Conservation (phyloP, 2,797 vertebrate genomes). For the Neoniphon sammara region DNA sequence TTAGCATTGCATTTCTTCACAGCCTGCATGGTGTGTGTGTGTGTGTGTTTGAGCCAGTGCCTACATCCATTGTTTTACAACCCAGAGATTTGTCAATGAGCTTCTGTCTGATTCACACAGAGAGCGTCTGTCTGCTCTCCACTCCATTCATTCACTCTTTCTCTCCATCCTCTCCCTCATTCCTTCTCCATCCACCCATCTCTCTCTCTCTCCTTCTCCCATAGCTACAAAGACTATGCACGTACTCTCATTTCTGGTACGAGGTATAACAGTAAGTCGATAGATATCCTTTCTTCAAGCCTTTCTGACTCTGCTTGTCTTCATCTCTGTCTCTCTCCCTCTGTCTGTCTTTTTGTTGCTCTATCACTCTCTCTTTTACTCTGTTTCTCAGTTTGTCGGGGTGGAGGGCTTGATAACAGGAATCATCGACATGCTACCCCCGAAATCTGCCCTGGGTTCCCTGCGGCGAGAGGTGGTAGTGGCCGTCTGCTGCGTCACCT, state of each 20-base stretch:
- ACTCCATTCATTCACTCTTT: slow-evolving; percentile 71
- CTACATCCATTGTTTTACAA: slow-evolving; percentile 76
- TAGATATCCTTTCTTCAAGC: slow-evolving; percentile 22
- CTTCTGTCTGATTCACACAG: slow-evolving; percentile 81
- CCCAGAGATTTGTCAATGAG: slow-evolving; percentile 77
- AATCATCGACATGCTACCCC: slow-evolving; percentile 88
- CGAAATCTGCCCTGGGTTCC: slow-evolving; percentile 79
- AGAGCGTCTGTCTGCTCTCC: slow-evolving; percentile 67
- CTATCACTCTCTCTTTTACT: slow-evolving; percentile 16
- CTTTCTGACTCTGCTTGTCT: not conserved
- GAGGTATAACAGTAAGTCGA: slow-evolving; percentile 37
- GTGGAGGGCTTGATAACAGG: slow-evolving; percentile 89
- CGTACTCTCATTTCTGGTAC: slow-evolving; percentile 28
- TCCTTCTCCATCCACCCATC: slow-evolving; percentile 31
- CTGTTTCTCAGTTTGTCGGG: slow-evolving; percentile 84
- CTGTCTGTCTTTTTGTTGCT: not conserved
- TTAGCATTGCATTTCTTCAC: slow-evolving; percentile 60
- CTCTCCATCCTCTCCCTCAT: slow-evolving; percentile 56
- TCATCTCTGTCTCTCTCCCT: not conserved
- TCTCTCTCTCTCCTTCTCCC: slow-evolving; percentile 16
- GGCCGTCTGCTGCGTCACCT: slow-evolving; percentile 86
- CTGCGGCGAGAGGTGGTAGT: slow-evolving; percentile 86
- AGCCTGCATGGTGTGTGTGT: slow-evolving; percentile 59
- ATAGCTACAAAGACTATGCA: slow-evolving; percentile 25
- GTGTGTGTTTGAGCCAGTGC: slow-evolving; percentile 57